These are phyloP conservation scores for Coptotermes formosanus DNA, from an alignment of 1,140 invertebrate genomes.

Conservation along the genomic window DNA sequence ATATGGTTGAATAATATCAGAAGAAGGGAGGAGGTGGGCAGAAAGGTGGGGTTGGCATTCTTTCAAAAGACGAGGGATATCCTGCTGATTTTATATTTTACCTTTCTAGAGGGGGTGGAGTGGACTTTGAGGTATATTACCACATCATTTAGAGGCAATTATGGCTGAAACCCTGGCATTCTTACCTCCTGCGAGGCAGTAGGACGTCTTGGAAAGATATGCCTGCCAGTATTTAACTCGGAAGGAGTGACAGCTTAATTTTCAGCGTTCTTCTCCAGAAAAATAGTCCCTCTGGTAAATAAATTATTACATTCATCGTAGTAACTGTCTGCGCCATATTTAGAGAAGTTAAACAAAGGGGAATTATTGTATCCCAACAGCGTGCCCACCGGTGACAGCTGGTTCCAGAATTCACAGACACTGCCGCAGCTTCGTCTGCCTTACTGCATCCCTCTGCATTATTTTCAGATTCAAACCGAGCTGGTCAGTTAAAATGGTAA, in stretches of 20 bases:
- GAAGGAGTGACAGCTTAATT: background rate
- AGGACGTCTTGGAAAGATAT: background rate
- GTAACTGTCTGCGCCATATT: background rate
- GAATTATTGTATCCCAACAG: background rate
- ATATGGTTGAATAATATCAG: no score
- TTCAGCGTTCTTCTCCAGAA: background rate
- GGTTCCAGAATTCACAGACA: no score
- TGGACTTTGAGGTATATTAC: background rate
- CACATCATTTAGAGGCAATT: constrained; percentile 13
- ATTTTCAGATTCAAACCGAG: no score
- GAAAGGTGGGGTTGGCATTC: background rate
- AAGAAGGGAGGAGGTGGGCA: no score
- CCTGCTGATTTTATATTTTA: constrained; percentile 8
- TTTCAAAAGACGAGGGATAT: background rate
- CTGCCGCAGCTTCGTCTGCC: no score
- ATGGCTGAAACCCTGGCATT: background rate
- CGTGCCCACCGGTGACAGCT: background rate
- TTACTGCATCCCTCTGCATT: no score
- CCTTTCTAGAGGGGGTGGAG: background rate
- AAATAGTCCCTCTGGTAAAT: background rate
- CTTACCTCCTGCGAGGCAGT: background rate
- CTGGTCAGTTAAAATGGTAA: no score
- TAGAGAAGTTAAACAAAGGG: background rate
- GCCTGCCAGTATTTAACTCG: background rate
- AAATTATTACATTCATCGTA: background rate